phyloP scores from a whole-genome alignment of 2,888 invertebrate species.

The Archips crataeganus region DNA sequence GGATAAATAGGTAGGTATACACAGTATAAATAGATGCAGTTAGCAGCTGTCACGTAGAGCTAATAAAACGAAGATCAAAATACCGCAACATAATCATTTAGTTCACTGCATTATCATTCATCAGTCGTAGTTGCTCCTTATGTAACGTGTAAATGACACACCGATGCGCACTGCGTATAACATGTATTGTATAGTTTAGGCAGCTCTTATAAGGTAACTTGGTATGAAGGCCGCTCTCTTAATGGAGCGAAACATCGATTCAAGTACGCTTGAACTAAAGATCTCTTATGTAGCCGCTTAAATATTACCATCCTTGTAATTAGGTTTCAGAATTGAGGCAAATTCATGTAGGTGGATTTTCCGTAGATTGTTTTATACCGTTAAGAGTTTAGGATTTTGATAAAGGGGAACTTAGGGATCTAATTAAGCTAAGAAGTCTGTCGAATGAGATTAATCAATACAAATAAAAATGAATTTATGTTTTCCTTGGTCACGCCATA shows the following conservation, averaged over 20 bases:
- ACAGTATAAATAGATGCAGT: background rate
- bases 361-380: background rate
- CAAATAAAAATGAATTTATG: too few relatives aligned
- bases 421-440: too few relatives aligned
- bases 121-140: slow-evolving; percentile 10
- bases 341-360: background rate
- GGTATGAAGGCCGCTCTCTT: slow-evolving; percentile 17
- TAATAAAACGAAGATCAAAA: slow-evolving; percentile 8
- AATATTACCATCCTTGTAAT: slow-evolving; percentile 15
- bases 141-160: slow-evolving; percentile 2
- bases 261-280: slow-evolving; percentile 3
- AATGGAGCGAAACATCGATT: slow-evolving; percentile 19
- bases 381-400: background rate
- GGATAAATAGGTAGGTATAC: too few relatives aligned
- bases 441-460: too few relatives aligned
- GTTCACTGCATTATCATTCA: slow-evolving; percentile 25
- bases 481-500: too few relatives aligned
- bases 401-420: background rate
- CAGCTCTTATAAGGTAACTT: slow-evolving; percentile 18
- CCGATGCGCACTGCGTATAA: slow-evolving; percentile 1
- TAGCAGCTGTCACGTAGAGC: background rate
- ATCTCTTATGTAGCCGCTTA: slow-evolving; percentile 9
- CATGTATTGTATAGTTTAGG: slow-evolving; percentile 7
- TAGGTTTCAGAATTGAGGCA: slow-evolving; percentile 3
- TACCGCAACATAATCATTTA: slow-evolving; percentile 6